Conservation (phyloP, 2,113 vertebrate genomes). For the Piaya cayana region DNA sequence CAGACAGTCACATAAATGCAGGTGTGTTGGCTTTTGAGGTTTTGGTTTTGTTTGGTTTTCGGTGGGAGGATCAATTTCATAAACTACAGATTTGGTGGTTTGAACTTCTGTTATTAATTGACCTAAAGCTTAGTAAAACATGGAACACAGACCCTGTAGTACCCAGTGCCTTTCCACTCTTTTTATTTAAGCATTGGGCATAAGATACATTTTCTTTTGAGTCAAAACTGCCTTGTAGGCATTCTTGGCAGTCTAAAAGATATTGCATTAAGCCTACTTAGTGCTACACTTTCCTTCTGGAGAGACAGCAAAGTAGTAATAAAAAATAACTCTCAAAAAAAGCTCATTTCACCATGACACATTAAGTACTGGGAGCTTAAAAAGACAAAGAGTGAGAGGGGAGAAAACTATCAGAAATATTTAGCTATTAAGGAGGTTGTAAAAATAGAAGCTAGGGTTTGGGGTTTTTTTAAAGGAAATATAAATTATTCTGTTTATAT, state of each 20-base stretch:
- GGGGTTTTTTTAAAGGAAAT: neutral
- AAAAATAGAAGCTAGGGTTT: neutral
- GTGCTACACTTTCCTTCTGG: neutral
- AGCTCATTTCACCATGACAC: neutral
- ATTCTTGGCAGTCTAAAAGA: neutral
- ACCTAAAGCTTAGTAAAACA: neutral
- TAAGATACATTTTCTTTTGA: neutral
- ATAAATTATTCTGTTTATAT: neutral
- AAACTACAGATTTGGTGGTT: neutral
- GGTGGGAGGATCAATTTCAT: neutral
- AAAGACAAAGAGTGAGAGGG: neutral
- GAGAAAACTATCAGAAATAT: neutral
- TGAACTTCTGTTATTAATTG: neutral
- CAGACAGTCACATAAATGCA: conserved; percentile 80
- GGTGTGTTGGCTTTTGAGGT: conserved; percentile 51
- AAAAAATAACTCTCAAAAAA: neutral
- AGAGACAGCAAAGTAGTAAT: neutral
- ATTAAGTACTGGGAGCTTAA: neutral
- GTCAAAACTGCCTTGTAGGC: neutral
- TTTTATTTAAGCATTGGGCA: neutral
- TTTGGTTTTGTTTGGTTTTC: neutral
- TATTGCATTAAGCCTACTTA: neutral
- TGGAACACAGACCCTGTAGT: neutral
- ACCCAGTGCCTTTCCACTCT: neutral
- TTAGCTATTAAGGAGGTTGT: neutral